A percentile compares a stretch with the other conserved stretches of the same genome.
phyloP scores from a whole-genome alignment of 2,888 invertebrate genomes.

The Hydropsyche betteni region DNA sequence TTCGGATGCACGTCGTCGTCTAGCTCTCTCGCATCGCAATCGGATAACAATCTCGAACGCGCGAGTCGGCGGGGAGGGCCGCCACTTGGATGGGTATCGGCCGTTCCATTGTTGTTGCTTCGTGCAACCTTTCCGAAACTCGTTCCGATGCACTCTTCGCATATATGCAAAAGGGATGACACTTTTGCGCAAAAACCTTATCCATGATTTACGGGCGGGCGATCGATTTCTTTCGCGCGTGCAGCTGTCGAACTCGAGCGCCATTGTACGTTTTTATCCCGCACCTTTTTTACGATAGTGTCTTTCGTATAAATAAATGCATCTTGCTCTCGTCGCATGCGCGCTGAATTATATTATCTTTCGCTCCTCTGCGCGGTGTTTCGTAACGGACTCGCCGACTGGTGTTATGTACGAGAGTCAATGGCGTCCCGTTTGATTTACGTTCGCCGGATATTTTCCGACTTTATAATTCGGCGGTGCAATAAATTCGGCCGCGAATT shows the following conservation, averaged over 20 bases:
- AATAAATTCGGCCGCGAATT: too few species aligned
- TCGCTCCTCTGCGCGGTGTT: not conserved
- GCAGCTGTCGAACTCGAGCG: too few species aligned
- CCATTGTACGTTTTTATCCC: too few species aligned
- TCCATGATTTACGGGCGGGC: too few species aligned
- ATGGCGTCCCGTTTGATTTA: conserved; percentile 22
- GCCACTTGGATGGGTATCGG: conserved; percentile 31
- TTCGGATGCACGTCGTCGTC: conserved; percentile 7
- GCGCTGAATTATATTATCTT: too few species aligned
- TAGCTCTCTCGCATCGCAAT: conserved; percentile 12
- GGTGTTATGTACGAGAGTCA: conserved; percentile 17
- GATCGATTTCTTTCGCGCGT: too few species aligned
- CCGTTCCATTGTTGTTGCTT: conserved; percentile 39
- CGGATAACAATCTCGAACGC: conserved; percentile 5
- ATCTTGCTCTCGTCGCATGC: too few species aligned
- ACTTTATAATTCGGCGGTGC: too few species aligned
- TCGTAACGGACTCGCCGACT: conserved; percentile 20
- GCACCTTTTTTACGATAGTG: too few species aligned
- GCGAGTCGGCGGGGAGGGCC: not conserved
- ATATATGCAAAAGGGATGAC: too few species aligned
- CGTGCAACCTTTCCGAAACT: conserved; percentile 36
- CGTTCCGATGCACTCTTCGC: not conserved
- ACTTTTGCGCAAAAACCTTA: too few species aligned
- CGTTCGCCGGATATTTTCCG: not conserved
- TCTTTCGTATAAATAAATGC: too few species aligned